Base-by-base conservation (phyloP, 1,140 invertebrate species). In the Phenacoccus solenopsis region DNA sequence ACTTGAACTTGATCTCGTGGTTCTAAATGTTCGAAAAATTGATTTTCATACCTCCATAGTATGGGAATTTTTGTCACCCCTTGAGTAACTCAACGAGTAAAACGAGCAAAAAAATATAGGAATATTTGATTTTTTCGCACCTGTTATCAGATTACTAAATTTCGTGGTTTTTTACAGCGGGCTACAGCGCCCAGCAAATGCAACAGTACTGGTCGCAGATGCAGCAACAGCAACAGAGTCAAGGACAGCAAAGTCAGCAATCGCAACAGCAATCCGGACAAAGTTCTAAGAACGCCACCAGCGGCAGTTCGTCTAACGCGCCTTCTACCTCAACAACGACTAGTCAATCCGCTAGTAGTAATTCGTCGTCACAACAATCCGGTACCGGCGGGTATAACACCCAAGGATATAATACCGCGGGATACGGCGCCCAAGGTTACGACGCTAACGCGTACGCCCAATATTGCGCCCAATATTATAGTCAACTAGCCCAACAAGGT, bases 381-480 rank as follows among this genome's bases (percentile, higher is more conserved):
- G 12, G 20, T 2, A 10, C 59, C 25, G 12, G 3, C 22, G 59
- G 59, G 9, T 64, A 64, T 27, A 25, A 24, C 12, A 64, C 59
- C 5, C 59, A 64, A 27, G 59, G 59, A 3, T 64, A 64, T 24
- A 27, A 27, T 64, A 64, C 59, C 21, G 59, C 59, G 4, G 59
- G 59, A 25, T 64, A 64, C 59, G 59, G 59, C 9, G 4, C 59
- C 10, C 59, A 64, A 20, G 59, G 49, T 57, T 57, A 70, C 59
- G 67, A 49, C 13, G 38, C 70, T 1, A 57, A 28, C 22, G 70
- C 59, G n/a, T 70, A 70, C 61, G 30, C 70, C 2, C 69, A 57
- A 61, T 59, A 70, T 27, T 28, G 27, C 10, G 30, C 70, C 25
- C 59, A 67, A 16, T 70, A 70, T 57, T 38, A 67, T 28, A 61